A percentile compares a stretch with the other conserved stretches of the same genome.
phyloP scores from a whole-genome alignment of 1,140 invertebrate genomes.

The Aphelenchoides besseyi region DNA sequence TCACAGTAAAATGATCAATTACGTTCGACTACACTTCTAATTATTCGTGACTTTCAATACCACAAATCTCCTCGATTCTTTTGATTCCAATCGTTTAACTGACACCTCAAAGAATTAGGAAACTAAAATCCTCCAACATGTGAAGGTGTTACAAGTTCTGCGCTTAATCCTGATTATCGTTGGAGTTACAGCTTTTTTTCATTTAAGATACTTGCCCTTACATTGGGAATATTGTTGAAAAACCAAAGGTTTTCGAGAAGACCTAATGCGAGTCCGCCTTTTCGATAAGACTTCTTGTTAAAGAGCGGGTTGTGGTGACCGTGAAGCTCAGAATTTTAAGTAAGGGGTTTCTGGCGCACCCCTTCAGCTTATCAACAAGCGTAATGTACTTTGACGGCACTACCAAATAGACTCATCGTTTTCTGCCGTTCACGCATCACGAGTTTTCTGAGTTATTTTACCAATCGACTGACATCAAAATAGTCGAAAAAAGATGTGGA shows the following conservation, averaged over 20 bases:
- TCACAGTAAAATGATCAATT: too few species aligned
- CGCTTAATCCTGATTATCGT: too few species aligned
- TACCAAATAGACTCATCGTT: background rate
- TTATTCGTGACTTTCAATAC: too few species aligned
- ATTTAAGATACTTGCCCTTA: too few species aligned
- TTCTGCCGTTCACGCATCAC: background rate
- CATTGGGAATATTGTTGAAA: background rate
- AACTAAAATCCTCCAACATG: too few species aligned
- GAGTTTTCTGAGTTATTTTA: background rate
- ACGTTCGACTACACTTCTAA: too few species aligned
- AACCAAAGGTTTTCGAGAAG: background rate
- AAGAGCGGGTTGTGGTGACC: background rate
- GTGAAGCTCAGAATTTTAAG: background rate
- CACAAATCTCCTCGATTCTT: too few species aligned
- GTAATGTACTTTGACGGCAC: background rate
- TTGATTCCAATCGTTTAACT: too few species aligned
- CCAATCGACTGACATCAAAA: background rate
- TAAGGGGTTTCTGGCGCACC: background rate
- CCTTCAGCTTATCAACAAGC: constrained; percentile 2
- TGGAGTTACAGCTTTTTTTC: too few species aligned
- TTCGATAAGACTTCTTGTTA: background rate
- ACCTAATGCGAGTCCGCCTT: background rate
- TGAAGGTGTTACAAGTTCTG: too few species aligned
- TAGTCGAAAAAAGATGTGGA: background rate
- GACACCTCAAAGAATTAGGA: too few species aligned